phyloP scores from a whole-genome alignment of 2,797 vertebrate genomes.

The Pagetopsis macropterus region DNA sequence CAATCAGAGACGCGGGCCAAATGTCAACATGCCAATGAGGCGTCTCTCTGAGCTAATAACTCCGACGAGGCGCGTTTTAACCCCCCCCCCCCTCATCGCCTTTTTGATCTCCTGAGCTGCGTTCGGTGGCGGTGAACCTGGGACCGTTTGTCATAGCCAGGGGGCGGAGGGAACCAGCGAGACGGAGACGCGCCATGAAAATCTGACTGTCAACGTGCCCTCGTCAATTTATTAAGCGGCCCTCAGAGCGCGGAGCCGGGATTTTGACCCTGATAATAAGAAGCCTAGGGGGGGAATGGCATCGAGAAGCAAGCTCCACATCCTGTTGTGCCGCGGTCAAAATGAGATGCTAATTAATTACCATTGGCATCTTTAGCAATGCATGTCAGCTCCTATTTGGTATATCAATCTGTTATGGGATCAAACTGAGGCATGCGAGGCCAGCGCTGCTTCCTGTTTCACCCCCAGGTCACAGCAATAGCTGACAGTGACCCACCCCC shows the following conservation, averaged over 20 bases:
- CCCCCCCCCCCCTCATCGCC: slow-evolving; percentile 37
- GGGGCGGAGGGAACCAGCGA: slow-evolving; percentile 81
- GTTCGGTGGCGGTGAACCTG: slow-evolving; percentile 63
- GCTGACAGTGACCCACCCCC: slow-evolving; percentile 13
- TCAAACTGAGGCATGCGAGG: slow-evolving; percentile 73
- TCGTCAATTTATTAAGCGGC: slow-evolving; percentile 90
- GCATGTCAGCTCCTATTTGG: slow-evolving; percentile 95
- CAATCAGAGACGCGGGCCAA: slow-evolving; percentile 47
- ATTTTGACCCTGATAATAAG: slow-evolving; percentile 91
- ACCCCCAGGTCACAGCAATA: slow-evolving; percentile 60
- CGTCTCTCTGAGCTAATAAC: slow-evolving; percentile 58
- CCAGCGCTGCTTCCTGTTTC: slow-evolving; percentile 59
- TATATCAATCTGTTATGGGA: slow-evolving; percentile 85
- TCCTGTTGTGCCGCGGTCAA: slow-evolving; percentile 93
- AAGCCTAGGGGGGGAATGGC: slow-evolving; percentile 90
- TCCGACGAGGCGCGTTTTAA: slow-evolving; percentile 47
- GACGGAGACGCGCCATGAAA: slow-evolving; percentile 88
- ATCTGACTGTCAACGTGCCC: slow-evolving; percentile 87
- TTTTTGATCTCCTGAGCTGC: slow-evolving; percentile 66
- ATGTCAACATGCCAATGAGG: slow-evolving; percentile 51
- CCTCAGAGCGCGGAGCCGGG: slow-evolving; percentile 85
- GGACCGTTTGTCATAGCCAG: slow-evolving; percentile 83
- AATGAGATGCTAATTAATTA: slow-evolving; percentile 99
- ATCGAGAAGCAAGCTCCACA: slow-evolving; percentile 88
- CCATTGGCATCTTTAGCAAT: slow-evolving; percentile 95